These are phyloP conservation scores for Turdus rufiventris DNA, from an alignment of 2,113 vertebrate species.

Conservation along the genomic window DNA sequence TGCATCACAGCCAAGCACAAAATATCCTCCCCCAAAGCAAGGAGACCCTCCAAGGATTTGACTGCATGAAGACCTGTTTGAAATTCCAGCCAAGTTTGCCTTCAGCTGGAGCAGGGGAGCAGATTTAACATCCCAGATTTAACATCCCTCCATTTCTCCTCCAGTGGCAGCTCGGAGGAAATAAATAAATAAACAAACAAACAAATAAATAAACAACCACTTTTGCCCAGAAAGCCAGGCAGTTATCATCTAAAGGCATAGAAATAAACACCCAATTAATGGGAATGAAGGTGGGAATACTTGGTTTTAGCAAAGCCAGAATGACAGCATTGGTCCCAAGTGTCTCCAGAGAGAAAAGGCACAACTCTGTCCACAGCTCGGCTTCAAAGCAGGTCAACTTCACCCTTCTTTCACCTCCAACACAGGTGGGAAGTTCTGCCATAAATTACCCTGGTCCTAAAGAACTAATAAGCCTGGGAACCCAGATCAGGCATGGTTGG, in stretches of 20 bases:
- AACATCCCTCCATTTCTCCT: neutral
- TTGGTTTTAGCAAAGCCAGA: neutral
- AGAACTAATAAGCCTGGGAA: neutral
- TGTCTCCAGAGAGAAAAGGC: neutral
- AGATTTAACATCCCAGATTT: neutral
- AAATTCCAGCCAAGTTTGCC: neutral
- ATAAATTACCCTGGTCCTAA: neutral
- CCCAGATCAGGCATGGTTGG: neutral
- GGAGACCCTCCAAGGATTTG: neutral
- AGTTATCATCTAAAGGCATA: neutral
- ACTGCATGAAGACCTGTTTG: neutral
- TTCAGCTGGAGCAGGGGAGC: neutral
- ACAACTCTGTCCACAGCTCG: neutral
- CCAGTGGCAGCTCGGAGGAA: neutral
- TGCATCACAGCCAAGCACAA: neutral
- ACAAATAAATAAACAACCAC: neutral
- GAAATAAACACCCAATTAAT: neutral
- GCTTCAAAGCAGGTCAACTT: neutral
- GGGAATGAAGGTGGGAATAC: neutral
- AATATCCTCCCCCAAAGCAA: neutral
- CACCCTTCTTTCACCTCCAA: neutral
- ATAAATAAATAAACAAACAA: neutral
- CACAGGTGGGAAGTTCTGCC: neutral
- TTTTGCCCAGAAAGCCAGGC: neutral
- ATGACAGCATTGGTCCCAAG: neutral